Base-by-base conservation (phyloP, 1,140 invertebrate genomes). In the Eciton burchellii region DNA sequence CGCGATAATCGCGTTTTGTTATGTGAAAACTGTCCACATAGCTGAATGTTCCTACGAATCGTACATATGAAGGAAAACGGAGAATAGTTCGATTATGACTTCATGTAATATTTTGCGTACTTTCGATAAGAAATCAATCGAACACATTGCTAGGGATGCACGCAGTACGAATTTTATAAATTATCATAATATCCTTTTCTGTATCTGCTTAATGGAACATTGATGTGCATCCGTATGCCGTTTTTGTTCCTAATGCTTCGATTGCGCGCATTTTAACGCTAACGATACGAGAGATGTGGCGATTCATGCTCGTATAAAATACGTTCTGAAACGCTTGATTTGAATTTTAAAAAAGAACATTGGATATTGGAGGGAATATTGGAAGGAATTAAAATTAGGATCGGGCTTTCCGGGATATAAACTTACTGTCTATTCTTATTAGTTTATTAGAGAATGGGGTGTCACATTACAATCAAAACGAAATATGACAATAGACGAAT, bases 1-100 rank as follows among this genome's bases (percentile, higher is more conserved):
- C 56, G 24, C 63, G 59, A 56, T 73, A 66, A 66, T 74, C 74
- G 57, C 19, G 66, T 52, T 35, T 19, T 16, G 11, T n/a, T 29
- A 45, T 29, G 47, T 54, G 49, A 73, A 54, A 89, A 86, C 59
- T 74, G 74, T 89, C 77, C 87, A 85, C 63, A 35, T 35, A 76
- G 35, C 54, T 60, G 84, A 88, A 89, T 85, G 88, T 89, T 89
- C 88, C 88, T 89, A 89, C 85, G 57, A 89, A 84, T 26, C 74
- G 60, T 76, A 74, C 11, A n/a, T 11, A 24, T 52, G 76, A 88
- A 47, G 52, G 57, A 88, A 57, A 24, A 65, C 26, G 71, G 54
- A 82, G 54, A 82, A 86, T 71, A 41, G 84, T 85, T 71, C 52
- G 62, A 81, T n/a, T 49, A 47, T 29, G 47, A 56, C 49, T 70